These are phyloP conservation scores for Callipepla californica DNA, from an alignment of 2,113 vertebrate species.

Conservation along the genomic window DNA sequence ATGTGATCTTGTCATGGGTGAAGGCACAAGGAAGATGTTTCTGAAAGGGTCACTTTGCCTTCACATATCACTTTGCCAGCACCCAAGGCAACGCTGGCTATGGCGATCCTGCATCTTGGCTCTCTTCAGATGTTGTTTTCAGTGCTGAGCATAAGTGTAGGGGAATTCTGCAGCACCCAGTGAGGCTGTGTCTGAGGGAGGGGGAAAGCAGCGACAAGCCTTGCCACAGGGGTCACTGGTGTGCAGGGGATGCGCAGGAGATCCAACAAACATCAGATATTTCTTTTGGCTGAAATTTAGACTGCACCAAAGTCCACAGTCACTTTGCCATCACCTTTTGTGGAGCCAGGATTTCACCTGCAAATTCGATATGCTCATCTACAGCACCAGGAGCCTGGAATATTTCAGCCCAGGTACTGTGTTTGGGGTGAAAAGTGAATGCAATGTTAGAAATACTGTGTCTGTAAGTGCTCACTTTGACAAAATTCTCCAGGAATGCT, in stretches of 20 bases:
- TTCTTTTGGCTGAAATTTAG: neutral
- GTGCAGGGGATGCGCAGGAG: neutral
- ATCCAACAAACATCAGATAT: neutral
- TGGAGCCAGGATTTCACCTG: neutral
- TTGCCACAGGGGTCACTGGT: neutral
- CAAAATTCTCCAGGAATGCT: neutral
- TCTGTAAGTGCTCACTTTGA: neutral
- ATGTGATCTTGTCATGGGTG: neutral
- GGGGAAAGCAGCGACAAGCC: neutral
- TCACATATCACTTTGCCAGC: fast-evolving
- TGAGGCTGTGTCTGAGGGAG: neutral
- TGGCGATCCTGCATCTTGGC: neutral
- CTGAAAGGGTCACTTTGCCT: neutral
- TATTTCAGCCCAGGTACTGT: neutral
- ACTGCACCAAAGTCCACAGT: neutral
- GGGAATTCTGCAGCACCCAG: neutral
- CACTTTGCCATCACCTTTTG: neutral
- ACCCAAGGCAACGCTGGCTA: neutral
- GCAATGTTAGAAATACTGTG: neutral
- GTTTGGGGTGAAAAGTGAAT: neutral
- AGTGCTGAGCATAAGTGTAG: neutral
- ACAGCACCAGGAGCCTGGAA: neutral
- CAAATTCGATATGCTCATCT: neutral
- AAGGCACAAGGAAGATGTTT: neutral
- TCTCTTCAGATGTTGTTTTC: constrained; percentile 3